A percentile compares a stretch with the other conserved stretches of the same genome.
Evolutionary conservation across 1,140 invertebrate species (phyloP).

Genomic region (Hypsibius dujardini): DNA sequence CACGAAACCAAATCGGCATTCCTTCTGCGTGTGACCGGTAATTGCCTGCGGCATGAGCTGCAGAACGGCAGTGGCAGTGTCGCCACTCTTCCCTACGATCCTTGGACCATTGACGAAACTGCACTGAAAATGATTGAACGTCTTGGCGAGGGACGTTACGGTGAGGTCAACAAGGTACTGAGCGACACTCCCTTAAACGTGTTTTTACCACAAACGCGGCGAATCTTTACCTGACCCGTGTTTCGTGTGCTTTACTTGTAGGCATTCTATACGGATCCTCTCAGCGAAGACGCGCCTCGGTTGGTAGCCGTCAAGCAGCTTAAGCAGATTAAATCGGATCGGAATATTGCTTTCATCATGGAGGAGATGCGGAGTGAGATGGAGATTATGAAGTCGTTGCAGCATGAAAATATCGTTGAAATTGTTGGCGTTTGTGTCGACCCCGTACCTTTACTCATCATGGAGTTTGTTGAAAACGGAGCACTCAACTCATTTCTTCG

Average conservation of each 20-base stretch:
- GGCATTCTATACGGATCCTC: slow-evolving; percentile 35
- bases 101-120: slow-evolving; percentile 20
- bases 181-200: not conserved
- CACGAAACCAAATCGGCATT: not conserved
- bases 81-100: not conserved
- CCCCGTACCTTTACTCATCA: slow-evolving; percentile 56
- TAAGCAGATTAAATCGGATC: slow-evolving; percentile 30
- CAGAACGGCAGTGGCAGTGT: slow-evolving; percentile 7
- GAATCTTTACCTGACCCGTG: not conserved
- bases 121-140: slow-evolving; percentile 19
- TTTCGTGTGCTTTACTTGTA: not conserved
- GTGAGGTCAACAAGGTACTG: slow-evolving; percentile 46
- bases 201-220: not conserved
- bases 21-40: slow-evolving; percentile 2
- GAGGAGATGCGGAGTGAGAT: slow-evolving; percentile 15
- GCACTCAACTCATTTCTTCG: not conserved
- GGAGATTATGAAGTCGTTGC: slow-evolving; percentile 33
- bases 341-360: not conserved
- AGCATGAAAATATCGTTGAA: slow-evolving; percentile 67
- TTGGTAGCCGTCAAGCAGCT: slow-evolving; percentile 55
- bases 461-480: slow-evolving; percentile 51
- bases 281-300: slow-evolving; percentile 33
- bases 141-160: slow-evolving; percentile 45
- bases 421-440: slow-evolving; percentile 54
- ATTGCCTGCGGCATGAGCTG: slow-evolving; percentile 1